Base-by-base conservation (phyloP, 2,888 invertebrate species). In the Oeneis ivallda region DNA sequence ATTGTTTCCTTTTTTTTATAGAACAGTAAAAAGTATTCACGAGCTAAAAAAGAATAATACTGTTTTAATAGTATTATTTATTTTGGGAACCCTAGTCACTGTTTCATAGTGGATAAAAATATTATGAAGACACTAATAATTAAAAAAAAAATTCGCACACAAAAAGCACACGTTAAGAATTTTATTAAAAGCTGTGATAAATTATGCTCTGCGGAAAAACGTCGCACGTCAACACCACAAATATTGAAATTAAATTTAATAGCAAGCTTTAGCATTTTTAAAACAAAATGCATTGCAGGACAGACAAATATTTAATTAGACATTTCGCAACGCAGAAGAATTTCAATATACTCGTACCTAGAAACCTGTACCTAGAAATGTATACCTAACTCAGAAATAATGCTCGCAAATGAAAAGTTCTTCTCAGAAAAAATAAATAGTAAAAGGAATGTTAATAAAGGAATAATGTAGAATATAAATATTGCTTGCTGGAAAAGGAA, bases 291-390 rank as follows among this genome's bases (percentile, higher is more conserved):
- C 49, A 11, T 41, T 63, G 66, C 63, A 60, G 37, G 11, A 19
- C 26, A 32, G 37, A 37, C 15, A 39, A 37, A 50, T 37, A 37
- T 45, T n/a, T 17, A 45, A 58, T 45, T 57, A 67, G 17, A 67
- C 37, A 67, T 50, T 61, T 64, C 67, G 64, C 67, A 58, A 52
- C 58, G 60, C 52, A 63, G 45, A 52, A 13, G 26, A 37, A 60
- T 56, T 43, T 15, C 26, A 53, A 39, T 43, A 53, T 13, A 17
- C 37, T 8, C 9, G 37, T 5, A 37, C 1, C 37, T 37, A 8
- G 37, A 37, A 5, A 34, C 2, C 32, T 34, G 4, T 6, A 34
- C n/a, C n/a, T n/a, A n/a, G n/a, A n/a, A n/a, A n/a, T n/a, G n/a
- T 34, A 34, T 5, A 34, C 4, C 6, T 37, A 37, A 37, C 37